phyloP scores from a whole-genome alignment of 2,888 invertebrate genomes.

The Leptopterna dolabrata region DNA sequence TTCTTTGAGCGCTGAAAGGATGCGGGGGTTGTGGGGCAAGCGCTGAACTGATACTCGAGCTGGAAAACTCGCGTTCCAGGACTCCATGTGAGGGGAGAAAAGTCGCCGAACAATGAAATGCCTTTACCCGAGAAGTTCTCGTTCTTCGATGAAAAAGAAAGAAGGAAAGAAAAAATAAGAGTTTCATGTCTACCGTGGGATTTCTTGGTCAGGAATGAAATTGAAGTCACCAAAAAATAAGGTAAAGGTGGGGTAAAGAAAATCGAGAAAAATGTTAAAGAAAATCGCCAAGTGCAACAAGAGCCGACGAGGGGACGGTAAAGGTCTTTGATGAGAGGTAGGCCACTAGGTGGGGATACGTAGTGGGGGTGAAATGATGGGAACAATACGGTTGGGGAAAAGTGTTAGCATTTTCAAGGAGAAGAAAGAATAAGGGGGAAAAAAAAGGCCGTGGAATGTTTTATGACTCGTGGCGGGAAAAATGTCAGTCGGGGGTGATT shows the following conservation, averaged over 20 bases:
- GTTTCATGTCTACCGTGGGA: not conserved
- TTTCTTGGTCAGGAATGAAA: not conserved
- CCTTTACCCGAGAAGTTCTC: not conserved
- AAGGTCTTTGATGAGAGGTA: not conserved
- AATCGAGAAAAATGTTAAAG: too few species aligned
- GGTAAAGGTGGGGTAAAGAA: too few species aligned
- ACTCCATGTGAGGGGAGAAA: too few species aligned
- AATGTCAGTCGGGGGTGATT: conserved; percentile 54
- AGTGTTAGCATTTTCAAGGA: conserved; percentile 28
- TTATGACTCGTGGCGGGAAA: conserved; percentile 58
- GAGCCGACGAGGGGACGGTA: too few species aligned
- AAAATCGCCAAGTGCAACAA: too few species aligned
- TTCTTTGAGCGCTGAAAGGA: too few species aligned
- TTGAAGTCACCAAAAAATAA: not conserved
- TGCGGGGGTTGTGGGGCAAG: too few species aligned
- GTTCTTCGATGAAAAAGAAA: not conserved
- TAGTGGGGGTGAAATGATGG: not conserved
- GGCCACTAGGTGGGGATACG: not conserved
- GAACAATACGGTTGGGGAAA: not conserved
- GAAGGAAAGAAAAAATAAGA: not conserved
- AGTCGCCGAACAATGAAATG: not conserved
- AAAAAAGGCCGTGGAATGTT: conserved; percentile 52
- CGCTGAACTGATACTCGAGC: too few species aligned
- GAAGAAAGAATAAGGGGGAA: not conserved
- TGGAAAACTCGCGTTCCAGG: too few species aligned